Evolutionary conservation across 2,113 vertebrate species (phyloP).

Genomic region (Rafetus swinhoei): DNA sequence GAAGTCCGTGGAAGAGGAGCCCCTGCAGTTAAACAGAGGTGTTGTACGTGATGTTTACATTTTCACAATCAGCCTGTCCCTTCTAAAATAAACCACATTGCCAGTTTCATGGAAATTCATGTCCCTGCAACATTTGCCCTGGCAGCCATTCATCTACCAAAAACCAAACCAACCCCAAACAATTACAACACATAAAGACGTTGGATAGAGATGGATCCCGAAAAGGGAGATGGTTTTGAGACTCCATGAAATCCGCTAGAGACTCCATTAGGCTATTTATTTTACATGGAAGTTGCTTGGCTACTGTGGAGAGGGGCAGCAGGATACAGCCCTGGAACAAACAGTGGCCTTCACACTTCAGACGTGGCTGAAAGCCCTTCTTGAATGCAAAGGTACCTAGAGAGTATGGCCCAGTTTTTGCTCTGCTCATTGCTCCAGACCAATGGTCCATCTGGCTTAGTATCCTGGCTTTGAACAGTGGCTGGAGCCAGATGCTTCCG

Average conservation of each 20-base stretch:
- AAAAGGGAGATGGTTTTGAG: neutral
- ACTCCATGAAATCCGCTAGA: neutral
- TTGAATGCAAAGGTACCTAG: neutral
- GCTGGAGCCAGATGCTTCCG: too few relatives aligned
- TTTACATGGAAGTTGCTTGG: neutral
- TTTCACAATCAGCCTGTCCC: neutral
- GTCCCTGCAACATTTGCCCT: neutral
- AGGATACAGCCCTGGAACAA: neutral
- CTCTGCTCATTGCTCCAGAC: neutral
- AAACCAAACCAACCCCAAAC: neutral
- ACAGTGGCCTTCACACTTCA: neutral
- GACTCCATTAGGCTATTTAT: neutral
- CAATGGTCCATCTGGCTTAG: neutral
- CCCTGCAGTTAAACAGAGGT: conserved; percentile 82
- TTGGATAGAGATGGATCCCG: too few relatives aligned
- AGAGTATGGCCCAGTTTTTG: neutral
- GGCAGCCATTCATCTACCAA: neutral
- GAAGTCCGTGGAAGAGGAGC: conserved; percentile 81
- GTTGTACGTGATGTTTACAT: conserved; percentile 83
- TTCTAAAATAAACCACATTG: neutral
- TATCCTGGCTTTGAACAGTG: neutral
- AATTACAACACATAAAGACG: neutral
- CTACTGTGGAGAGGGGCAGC: neutral
- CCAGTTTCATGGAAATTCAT: neutral
- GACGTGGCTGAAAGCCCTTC: neutral